Conservation (phyloP, 2,113 vertebrate species). For the Phylloscopus trochiloides region DNA sequence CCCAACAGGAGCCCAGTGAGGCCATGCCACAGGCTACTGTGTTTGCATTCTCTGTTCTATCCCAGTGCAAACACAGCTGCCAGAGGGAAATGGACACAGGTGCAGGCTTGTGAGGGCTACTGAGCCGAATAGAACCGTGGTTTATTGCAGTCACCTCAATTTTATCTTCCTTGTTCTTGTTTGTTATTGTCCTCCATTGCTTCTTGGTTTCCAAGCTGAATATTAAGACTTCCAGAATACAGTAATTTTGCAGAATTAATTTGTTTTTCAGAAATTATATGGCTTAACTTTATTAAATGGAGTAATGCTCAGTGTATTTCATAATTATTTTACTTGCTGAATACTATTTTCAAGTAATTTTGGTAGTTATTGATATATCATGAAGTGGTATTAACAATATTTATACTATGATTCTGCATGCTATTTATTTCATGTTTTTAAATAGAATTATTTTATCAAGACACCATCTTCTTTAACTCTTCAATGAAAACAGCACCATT, state of each 20-base stretch:
- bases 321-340: neutral
- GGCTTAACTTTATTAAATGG: neutral
- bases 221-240: neutral
- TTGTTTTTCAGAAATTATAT: neutral
- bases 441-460: neutral
- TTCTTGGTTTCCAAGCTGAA: neutral
- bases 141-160: neutral
- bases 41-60: neutral
- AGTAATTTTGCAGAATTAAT: neutral
- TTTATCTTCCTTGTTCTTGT: neutral
- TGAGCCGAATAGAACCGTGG: accelerated
- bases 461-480: neutral
- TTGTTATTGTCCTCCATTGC: neutral
- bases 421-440: neutral
- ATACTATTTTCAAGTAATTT: neutral
- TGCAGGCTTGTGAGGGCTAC: neutral
- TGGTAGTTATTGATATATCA: neutral
- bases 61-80: neutral
- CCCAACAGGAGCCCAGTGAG: accelerated
- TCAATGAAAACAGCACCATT: neutral
- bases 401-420: neutral
- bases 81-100: neutral
- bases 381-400: neutral
- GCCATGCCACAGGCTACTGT: accelerated
- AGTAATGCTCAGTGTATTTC: neutral